Evolutionary conservation across 2,888 invertebrate genomes (phyloP).

Genomic region (Cosmorhoe ocellata): DNA sequence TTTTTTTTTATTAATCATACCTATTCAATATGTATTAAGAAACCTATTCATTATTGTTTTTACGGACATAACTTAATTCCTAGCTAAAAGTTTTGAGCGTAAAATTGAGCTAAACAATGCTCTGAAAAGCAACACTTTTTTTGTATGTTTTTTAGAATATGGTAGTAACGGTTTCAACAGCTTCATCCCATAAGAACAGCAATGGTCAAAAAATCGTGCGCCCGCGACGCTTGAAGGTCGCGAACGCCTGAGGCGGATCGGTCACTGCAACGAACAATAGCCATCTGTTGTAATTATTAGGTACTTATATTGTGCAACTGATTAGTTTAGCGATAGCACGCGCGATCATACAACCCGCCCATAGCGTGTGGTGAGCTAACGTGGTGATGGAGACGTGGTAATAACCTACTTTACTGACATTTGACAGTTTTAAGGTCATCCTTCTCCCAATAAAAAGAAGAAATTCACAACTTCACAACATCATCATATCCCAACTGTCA

Average conservation of each 20-base stretch:
- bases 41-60: no score
- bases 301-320: conserved; percentile 70
- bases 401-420: conserved; percentile 10
- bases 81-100: no score
- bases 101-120: no score
- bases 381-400: conserved; percentile 10
- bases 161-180: conserved; percentile 39
- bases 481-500: no score
- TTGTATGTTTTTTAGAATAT: not conserved
- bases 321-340: conserved; percentile 59
- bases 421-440: no score
- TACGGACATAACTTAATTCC: no score
- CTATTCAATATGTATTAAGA: no score
- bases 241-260: conserved; percentile 66
- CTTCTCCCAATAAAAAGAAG: no score
- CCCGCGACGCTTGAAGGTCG: conserved; percentile 68
- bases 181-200: conserved; percentile 47
- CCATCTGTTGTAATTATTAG: conserved; percentile 78
- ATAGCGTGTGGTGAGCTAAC: conserved; percentile 20
- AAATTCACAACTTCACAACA: no score
- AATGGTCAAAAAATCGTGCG: conserved; percentile 77
- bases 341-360: conserved; percentile 49
- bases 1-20: no score
- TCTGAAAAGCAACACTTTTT: no score
- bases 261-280: conserved; percentile 76